Evolutionary conservation across 2,797 vertebrate genomes (phyloP).

Genomic region (Bryconaethiops microstoma): DNA sequence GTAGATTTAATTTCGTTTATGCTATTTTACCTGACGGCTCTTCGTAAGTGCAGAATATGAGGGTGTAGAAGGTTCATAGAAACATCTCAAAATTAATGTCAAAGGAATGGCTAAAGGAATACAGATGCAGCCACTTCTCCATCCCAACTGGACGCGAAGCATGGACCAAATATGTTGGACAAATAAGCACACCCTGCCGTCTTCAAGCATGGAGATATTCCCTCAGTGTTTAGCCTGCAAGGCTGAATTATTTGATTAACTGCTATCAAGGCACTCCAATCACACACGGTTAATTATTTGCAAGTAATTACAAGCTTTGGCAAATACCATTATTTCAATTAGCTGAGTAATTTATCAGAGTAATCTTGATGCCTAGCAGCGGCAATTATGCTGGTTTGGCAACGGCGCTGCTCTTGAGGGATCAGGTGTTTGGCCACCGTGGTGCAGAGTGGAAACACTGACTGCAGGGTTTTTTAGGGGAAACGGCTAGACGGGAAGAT

Average conservation of each 20-base stretch:
- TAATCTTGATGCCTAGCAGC: conserved; percentile 57
- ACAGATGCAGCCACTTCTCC: not conserved
- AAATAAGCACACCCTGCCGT: conserved; percentile 10
- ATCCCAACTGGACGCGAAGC: not conserved
- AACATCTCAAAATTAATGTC: not conserved
- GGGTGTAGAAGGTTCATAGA: too few relatives aligned
- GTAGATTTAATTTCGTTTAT: too few relatives aligned
- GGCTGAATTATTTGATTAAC: conserved; percentile 60
- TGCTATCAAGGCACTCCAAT: conserved; percentile 60
- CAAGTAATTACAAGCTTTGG: conserved; percentile 62
- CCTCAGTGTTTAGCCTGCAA: conserved; percentile 37
- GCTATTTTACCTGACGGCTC: too few relatives aligned
- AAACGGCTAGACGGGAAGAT: not conserved
- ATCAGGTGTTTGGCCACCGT: conserved; percentile 46
- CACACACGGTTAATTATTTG: conserved; percentile 62
- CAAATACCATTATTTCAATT: conserved; percentile 66
- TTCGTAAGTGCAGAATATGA: too few relatives aligned
- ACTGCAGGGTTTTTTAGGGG: not conserved
- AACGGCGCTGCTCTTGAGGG: conserved; percentile 10
- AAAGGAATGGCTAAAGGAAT: not conserved
- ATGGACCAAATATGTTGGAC: not conserved
- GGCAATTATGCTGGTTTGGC: conserved; percentile 52
- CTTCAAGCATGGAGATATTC: conserved; percentile 40
- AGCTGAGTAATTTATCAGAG: conserved; percentile 61
- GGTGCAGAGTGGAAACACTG: conserved; percentile 11